These are phyloP conservation scores for Peromyscus aztecus DNA, from an alignment of 2,797 vertebrate genomes.

Conservation along the genomic window DNA sequence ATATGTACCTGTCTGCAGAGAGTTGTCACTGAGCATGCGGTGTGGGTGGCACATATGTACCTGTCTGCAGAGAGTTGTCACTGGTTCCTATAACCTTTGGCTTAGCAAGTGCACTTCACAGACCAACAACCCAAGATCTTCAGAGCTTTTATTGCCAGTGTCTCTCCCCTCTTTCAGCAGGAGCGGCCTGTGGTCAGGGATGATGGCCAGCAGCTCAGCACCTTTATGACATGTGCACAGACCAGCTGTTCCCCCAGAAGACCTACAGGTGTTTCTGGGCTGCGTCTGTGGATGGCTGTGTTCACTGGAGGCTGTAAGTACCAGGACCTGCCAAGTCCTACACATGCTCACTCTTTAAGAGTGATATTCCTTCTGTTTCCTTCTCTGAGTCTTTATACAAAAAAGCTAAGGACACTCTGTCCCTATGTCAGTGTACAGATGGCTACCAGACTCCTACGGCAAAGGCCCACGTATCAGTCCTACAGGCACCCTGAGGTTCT, in stretches of 20 bases:
- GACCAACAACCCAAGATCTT: slow-evolving; percentile 28
- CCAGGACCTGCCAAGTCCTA: background rate
- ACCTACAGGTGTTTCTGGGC: background rate
- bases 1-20: no score
- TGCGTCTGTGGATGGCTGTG: background rate
- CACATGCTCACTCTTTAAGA: background rate
- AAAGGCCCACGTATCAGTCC: background rate
- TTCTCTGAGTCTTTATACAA: background rate
- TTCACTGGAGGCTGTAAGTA: background rate
- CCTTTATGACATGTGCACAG: background rate
- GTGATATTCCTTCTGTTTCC: background rate
- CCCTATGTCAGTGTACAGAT: background rate
- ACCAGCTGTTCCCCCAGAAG: background rate
- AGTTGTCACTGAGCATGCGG: slow-evolving; percentile 55
- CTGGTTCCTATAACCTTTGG: background rate
- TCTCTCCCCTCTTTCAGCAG: background rate
- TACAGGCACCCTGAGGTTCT: background rate
- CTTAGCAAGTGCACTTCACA: slow-evolving; percentile 59
- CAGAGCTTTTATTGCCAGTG: background rate
- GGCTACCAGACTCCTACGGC: background rate
- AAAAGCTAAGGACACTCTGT: background rate
- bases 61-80: background rate
- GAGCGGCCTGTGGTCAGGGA: background rate
- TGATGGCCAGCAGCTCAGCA: background rate
- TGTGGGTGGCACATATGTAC: background rate